Evolutionary conservation across 1,140 invertebrate genomes (phyloP).

Genomic region (Vollenhovia emeryi): DNA sequence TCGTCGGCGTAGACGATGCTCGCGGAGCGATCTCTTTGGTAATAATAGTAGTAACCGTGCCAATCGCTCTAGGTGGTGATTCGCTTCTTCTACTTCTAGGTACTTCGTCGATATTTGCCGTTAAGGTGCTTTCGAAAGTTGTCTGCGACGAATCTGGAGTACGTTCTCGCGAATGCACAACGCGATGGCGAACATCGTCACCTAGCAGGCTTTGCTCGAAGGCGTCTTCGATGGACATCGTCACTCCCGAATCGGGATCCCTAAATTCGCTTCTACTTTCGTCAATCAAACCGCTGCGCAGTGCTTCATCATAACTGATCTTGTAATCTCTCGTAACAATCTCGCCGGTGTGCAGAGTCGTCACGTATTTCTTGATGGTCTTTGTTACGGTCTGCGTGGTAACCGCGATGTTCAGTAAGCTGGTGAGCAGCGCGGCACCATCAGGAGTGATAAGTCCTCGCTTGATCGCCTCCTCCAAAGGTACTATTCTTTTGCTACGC

Average conservation of each 20-base stretch:
- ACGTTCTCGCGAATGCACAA: conserved; percentile 60
- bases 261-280: conserved; percentile 91
- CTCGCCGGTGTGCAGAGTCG: conserved; percentile 88
- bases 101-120: conserved; percentile 66
- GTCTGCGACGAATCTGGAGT: conserved; percentile 69
- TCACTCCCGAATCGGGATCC: conserved; percentile 91
- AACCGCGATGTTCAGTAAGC: conserved; percentile 93
- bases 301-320: conserved; percentile 92
- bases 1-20: conserved; percentile 45
- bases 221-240: conserved; percentile 93
- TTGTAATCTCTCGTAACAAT: conserved; percentile 87
- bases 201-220: conserved; percentile 89
- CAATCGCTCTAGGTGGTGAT: conserved; percentile 81
- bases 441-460: conserved; percentile 93
- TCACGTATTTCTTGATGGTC: conserved; percentile 92
- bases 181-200: neutral
- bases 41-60: conserved; percentile 80
- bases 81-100: conserved; percentile 59
- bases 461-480: conserved; percentile 94
- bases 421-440: conserved; percentile 93
- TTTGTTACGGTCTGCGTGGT: conserved; percentile 94
- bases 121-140: conserved; percentile 73
- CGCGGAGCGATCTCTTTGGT: conserved; percentile 67
- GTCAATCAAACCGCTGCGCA: conserved; percentile 92
- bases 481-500: conserved; percentile 90